These are phyloP conservation scores for Mesoligia furuncula DNA, from an alignment of 2,888 invertebrate genomes.

Conservation along the genomic window DNA sequence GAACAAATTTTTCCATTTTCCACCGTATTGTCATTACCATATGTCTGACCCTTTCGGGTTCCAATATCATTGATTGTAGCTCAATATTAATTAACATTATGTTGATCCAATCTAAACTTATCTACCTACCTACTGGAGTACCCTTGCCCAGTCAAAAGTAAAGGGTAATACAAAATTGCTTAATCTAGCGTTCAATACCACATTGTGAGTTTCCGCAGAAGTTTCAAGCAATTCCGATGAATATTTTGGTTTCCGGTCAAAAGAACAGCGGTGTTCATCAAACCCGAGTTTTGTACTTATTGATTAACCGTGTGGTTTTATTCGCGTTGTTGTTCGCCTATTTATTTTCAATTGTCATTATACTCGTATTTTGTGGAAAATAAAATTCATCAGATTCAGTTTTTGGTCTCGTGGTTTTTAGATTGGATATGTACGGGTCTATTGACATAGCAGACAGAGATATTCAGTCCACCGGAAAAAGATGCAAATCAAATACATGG, in stretches of 20 bases:
- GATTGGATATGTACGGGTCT: too few relatives aligned
- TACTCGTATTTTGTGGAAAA: not conserved
- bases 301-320: not conserved
- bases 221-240: constrained; percentile 1
- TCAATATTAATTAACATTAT: not conserved
- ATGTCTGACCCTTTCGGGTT: not conserved
- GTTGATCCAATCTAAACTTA: not conserved
- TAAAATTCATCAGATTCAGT: not conserved
- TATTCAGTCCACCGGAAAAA: constrained; percentile 7
- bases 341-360: not conserved
- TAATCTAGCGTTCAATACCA: constrained; percentile 11
- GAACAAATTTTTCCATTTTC: not conserved
- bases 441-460: not conserved
- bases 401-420: not conserved
- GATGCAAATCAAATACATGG: not conserved
- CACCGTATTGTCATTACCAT: not conserved
- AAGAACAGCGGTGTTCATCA: not conserved
- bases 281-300: not conserved
- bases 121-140: too few relatives aligned
- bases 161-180: not conserved
- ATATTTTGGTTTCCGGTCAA: constrained; percentile 14
- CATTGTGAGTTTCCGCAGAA: not conserved
- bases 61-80: constrained; percentile 5
- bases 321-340: not conserved
- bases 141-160: not conserved